Base-by-base conservation (phyloP, 2,113 vertebrate genomes). In the Bujurquina vittata region DNA sequence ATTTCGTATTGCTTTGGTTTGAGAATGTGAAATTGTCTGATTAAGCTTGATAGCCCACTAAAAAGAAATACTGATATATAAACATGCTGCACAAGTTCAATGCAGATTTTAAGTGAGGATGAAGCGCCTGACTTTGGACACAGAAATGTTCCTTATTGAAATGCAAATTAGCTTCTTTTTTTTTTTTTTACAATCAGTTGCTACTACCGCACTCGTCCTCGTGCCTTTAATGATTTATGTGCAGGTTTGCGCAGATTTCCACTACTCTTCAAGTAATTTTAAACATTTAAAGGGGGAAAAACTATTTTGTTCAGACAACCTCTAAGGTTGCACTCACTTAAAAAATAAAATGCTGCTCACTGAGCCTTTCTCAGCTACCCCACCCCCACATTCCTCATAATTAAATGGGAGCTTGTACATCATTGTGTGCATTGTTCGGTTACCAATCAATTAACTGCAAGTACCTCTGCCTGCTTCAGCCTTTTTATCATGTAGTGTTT, bases 401-500 rank as follows among this genome's bases (percentile, higher is more conserved):
- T 90, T 90, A 88, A 87, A 81, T 54, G 12, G 57, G 52, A 56
- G 78, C 78, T 80, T 88, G 69, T 88, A 78, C 79, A 81, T 91
- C 33, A 67, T 81, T 81, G 79, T 81, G 58, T 10, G 20, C 81
- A 82, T 85, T 91, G 88, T 88, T 91, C 67, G 5, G 84, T 77
- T 65, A 76, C 74, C 79, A 40, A 88, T 88, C 87, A 90, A 86
- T 91, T 84, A 93, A 75, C 84, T 37, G 80, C 69, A 57, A 84
- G 73, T 79, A 60, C 65, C 54, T 73, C 77, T 73, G 69, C 59
- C 63, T 79, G 62, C 58, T 83, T 88, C 65, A 29, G 67, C 79
- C 80, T 86, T 86, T 72, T 87, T 75, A 87, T 85, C 81, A 76
- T 37, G 75, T n/a, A 29, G 20, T 57, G 35, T 80, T 86, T 83